phyloP scores from a whole-genome alignment of 2,113 vertebrate species.

The Equus quagga region DNA sequence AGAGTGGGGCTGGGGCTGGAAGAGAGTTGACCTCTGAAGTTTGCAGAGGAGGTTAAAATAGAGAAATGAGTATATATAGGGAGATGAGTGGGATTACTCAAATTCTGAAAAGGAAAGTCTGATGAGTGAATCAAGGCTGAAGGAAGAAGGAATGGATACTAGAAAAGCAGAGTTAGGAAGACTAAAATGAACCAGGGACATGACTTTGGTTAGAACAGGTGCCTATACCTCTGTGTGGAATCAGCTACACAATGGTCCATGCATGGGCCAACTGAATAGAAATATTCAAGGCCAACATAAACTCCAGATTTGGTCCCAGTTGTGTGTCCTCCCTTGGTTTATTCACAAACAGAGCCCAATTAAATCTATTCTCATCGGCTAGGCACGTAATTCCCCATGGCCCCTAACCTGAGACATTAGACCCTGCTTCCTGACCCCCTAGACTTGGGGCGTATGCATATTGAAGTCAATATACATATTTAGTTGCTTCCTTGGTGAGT shows the following conservation, averaged over 20 bases:
- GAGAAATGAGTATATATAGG: neutral
- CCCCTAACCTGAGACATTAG: neutral
- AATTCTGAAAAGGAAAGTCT: neutral
- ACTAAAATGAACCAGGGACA: neutral
- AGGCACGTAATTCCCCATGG: neutral
- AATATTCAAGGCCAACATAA: neutral
- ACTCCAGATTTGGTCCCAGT: neutral
- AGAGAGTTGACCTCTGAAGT: neutral
- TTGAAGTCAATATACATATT: neutral
- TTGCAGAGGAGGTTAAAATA: conserved; percentile 12
- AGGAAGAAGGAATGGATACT: neutral
- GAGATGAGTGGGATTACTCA: neutral
- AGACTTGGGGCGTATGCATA: neutral
- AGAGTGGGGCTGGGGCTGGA: neutral
- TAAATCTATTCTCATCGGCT: neutral
- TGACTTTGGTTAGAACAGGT: neutral
- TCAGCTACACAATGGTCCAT: neutral
- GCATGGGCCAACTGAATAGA: neutral
- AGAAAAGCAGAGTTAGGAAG: neutral
- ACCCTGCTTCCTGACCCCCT: neutral
- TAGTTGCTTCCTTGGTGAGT: conserved; percentile 23
- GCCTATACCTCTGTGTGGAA: neutral
- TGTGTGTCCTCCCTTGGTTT: neutral
- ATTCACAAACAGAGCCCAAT: neutral
- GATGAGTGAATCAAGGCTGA: neutral